Conservation (phyloP, 2,113 vertebrate species). For the Cynocephalus volans region DNA sequence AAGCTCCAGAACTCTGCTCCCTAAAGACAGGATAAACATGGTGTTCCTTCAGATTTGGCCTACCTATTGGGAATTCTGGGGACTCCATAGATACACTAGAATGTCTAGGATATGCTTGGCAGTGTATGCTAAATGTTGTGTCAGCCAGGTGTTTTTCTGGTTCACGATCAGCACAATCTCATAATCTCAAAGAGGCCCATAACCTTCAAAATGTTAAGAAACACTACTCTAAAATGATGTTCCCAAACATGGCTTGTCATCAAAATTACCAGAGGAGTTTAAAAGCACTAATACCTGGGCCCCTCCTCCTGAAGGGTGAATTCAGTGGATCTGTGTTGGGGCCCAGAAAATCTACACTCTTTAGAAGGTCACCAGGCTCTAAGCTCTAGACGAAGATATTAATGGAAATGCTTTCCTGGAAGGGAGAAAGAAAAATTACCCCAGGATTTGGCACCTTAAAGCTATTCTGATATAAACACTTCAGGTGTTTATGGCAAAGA, state of each 20-base stretch:
- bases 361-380: background rate
- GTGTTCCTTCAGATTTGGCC: background rate
- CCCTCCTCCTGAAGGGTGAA: background rate
- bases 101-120: background rate
- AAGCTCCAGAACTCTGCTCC: background rate
- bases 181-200: background rate
- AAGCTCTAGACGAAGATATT: slow-evolving; percentile 44
- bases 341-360: background rate
- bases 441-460: slow-evolving; percentile 40
- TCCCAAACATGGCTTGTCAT: background rate
- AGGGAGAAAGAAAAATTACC: slow-evolving; percentile 28
- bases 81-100: background rate
- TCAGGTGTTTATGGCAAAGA: slow-evolving; percentile 31
- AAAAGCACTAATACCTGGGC: background rate
- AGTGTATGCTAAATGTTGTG: background rate
- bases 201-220: background rate
- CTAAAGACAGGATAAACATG: background rate
- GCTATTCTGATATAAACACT: slow-evolving; percentile 56
- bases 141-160: background rate
- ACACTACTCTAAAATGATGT: background rate
- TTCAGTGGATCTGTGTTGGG: background rate
- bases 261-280: background rate
- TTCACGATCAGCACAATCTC: background rate
- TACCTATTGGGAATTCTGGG: background rate
- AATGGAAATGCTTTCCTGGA: slow-evolving; percentile 56